A percentile compares a stretch with the other conserved stretches of the same genome.
Conservation (phyloP, 2,113 vertebrate genomes). For the Pholis gunnellus region DNA sequence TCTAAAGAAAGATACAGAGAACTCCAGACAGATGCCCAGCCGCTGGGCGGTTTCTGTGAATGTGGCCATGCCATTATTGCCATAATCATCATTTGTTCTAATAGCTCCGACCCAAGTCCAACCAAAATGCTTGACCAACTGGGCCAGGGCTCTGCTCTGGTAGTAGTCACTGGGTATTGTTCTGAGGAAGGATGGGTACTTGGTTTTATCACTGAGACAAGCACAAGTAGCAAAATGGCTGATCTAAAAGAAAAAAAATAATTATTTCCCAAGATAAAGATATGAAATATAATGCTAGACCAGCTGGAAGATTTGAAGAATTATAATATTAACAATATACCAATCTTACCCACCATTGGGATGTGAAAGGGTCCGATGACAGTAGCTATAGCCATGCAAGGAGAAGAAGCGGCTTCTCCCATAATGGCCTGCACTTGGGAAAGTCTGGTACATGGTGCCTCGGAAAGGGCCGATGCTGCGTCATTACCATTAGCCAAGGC, state of each 20-base stretch:
- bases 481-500: constrained; percentile 74
- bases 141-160: constrained; percentile 76
- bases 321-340: background rate
- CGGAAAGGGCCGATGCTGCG: background rate
- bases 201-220: constrained; percentile 80
- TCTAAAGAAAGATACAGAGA: constrained; percentile 76
- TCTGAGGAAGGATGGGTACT: constrained; percentile 77
- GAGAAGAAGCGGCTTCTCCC: constrained; percentile 79
- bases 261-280: background rate
- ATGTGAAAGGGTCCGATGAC: constrained; percentile 78
- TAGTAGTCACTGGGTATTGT: constrained; percentile 80
- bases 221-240: constrained; percentile 81
- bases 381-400: constrained; percentile 75
- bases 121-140: constrained; percentile 76
- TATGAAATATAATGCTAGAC: background rate
- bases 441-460: constrained; percentile 61
- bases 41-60: constrained; percentile 69
- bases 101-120: constrained; percentile 81
- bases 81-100: constrained; percentile 79
- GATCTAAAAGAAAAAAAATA: constrained; percentile 57
- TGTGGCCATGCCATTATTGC: constrained; percentile 76
- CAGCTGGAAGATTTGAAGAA: background rate
- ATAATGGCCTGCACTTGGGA: constrained; percentile 78
- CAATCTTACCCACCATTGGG: constrained; percentile 73
- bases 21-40: constrained; percentile 75